Evolutionary conservation across 2,113 vertebrate genomes (phyloP).

Genomic region (Neogale vison): DNA sequence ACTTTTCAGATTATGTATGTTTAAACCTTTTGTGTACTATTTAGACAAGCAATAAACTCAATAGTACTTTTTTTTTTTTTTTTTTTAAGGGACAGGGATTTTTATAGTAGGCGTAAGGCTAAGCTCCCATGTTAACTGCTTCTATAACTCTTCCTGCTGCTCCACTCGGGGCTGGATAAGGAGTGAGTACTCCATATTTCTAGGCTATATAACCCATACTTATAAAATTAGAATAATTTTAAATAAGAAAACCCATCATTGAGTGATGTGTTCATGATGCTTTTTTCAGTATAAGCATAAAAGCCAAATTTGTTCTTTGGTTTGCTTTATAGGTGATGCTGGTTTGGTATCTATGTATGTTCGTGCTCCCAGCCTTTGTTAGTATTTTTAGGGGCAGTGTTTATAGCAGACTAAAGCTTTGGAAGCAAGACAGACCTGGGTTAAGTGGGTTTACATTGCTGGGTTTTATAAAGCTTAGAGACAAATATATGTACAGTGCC

Average conservation of each 20-base stretch:
- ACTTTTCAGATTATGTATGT: not conserved
- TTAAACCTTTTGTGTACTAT: not conserved
- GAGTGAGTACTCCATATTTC: not conserved
- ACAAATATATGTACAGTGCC: slow-evolving; percentile 3
- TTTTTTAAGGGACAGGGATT: not conserved
- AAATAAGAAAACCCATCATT: not conserved
- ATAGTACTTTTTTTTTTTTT: not conserved
- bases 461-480: slow-evolving; percentile 50
- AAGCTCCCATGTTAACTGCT: not conserved
- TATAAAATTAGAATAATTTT: not conserved
- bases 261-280: not conserved
- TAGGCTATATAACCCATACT: not conserved
- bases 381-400: not conserved
- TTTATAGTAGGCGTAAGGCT: not conserved
- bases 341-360: not conserved
- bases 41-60: not conserved
- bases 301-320: not conserved
- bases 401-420: not conserved
- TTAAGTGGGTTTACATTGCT: slow-evolving; percentile 40
- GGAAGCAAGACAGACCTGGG: not conserved
- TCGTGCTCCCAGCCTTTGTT: not conserved
- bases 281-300: slow-evolving; percentile 36
- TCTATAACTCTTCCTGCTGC: not conserved
- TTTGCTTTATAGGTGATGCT: not conserved
- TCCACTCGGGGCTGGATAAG: not conserved